Evolutionary conservation across 2,113 vertebrate species (phyloP), one percentile per base, ranked within the genome.

Genomic region (Festucalex cinctus): DNA sequence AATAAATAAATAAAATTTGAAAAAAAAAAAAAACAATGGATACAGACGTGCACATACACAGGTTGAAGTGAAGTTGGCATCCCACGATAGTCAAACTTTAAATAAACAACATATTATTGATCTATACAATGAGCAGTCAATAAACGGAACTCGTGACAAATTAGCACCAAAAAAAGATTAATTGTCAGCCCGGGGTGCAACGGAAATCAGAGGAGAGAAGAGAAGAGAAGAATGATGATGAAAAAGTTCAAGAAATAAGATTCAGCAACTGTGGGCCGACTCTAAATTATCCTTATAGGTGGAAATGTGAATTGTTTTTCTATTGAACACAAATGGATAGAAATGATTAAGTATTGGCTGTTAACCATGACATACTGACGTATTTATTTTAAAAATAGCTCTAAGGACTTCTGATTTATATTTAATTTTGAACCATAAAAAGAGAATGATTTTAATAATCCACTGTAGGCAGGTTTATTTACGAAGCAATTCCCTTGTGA

Each of bases 31-130:
- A 28, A 53, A 56, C 6, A 56, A 14, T 28, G 41, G 44, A 62
- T 68, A 69, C 72, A 62, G 41, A 43, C 49, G 62, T 71, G 51
- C 63, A 65, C 74, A 80, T 35, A 61, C 72, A 62, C 64, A 54
- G 67, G 59, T 77, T 66, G 65, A 67, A 41, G 13, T 70, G 19
- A 74, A 82, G 72, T 79, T 70, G 75, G 77, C 64, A 82, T 85
- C 72, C 79, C 86, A 69, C 76, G 69, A 71, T 78, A 71, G 79
- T 85, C 80, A 76, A 82, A 87, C 83, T 83, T 86, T 83, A 85
- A 87, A 89, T 84, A 85, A 86, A 87, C 84, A 85, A 87, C 82
- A 86, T 78, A 81, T 85, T 83, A 85, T 86, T 76, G 85, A 86
- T 78, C 80, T 71, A 76, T 80, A 73, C 35, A 63, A 77, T 72